Evolutionary conservation across 1,140 invertebrate genomes (phyloP).

Genomic region (Hestina assimilis): DNA sequence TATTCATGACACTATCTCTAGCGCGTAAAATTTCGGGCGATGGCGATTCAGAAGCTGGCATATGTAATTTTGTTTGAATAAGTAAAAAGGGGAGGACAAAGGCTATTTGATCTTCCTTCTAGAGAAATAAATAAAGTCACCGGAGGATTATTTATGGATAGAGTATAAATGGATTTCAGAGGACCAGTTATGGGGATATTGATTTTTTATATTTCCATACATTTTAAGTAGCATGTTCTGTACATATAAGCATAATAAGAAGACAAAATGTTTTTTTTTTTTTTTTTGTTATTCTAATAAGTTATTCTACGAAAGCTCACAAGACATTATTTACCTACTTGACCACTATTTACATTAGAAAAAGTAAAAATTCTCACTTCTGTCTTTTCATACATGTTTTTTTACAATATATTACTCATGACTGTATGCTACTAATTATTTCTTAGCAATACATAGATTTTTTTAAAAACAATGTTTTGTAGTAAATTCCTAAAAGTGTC

Average conservation of each 20-base stretch:
- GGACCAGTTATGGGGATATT: conserved; percentile 55
- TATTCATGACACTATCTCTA: conserved; percentile 76
- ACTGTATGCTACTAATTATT: too few species aligned
- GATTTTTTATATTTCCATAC: conserved; percentile 41
- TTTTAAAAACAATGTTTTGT: too few species aligned
- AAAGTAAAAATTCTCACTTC: too few species aligned
- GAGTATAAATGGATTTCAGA: conserved; percentile 66
- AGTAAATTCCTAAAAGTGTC: too few species aligned
- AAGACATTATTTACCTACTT: too few species aligned
- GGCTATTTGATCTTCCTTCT: conserved; percentile 71
- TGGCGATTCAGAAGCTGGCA: conserved; percentile 73
- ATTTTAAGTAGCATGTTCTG: not conserved
- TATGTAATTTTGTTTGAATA: conserved; percentile 79
- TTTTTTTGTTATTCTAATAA: too few species aligned
- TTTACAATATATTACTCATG: too few species aligned
- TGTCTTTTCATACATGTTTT: too few species aligned
- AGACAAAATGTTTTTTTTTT: too few species aligned
- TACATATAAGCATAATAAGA: not conserved
- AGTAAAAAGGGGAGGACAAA: conserved; percentile 76
- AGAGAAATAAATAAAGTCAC: conserved; percentile 65
- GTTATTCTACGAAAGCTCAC: too few species aligned
- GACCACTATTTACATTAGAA: too few species aligned
- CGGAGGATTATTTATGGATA: conserved; percentile 63
- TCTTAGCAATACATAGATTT: too few species aligned
- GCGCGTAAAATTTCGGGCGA: conserved; percentile 76